Conservation (phyloP, 1,140 invertebrate genomes). For the Drosophila suzukii region DNA sequence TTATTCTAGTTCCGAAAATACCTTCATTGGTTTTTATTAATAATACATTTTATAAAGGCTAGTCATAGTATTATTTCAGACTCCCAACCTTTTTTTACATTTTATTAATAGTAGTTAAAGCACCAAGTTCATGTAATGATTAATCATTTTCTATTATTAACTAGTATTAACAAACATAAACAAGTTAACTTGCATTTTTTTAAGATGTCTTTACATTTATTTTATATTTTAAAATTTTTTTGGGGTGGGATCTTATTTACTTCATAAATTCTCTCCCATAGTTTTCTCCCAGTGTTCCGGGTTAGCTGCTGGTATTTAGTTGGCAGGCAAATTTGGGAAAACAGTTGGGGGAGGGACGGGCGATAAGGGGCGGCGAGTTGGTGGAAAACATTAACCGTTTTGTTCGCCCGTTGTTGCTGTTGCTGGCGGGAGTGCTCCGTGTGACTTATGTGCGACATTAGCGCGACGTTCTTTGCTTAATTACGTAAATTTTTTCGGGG, state of each 20-base stretch:
- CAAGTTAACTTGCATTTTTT: no score
- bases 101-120: no score
- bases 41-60: no score
- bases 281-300: slow-evolving; percentile 4
- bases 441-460: slow-evolving; percentile 83
- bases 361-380: slow-evolving; percentile 1
- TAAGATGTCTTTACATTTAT: background rate
- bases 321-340: slow-evolving; percentile 72
- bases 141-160: no score
- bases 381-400: slow-evolving; percentile 75
- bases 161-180: no score
- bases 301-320: slow-evolving; percentile 70
- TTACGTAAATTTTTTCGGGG: slow-evolving; percentile 76
- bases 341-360: slow-evolving; percentile 7
- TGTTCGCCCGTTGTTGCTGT: slow-evolving; percentile 46
- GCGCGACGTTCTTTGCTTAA: slow-evolving; percentile 81
- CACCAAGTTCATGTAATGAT: no score
- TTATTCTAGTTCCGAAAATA: no score
- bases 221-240: background rate
- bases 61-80: no score
- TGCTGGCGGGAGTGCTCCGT: slow-evolving; percentile 57
- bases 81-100: no score
- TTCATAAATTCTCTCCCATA: background rate
- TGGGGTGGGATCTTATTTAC: background rate
- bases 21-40: no score